Evolutionary conservation across 2,113 vertebrate genomes (phyloP).

Genomic region (Crotalus viridis): DNA sequence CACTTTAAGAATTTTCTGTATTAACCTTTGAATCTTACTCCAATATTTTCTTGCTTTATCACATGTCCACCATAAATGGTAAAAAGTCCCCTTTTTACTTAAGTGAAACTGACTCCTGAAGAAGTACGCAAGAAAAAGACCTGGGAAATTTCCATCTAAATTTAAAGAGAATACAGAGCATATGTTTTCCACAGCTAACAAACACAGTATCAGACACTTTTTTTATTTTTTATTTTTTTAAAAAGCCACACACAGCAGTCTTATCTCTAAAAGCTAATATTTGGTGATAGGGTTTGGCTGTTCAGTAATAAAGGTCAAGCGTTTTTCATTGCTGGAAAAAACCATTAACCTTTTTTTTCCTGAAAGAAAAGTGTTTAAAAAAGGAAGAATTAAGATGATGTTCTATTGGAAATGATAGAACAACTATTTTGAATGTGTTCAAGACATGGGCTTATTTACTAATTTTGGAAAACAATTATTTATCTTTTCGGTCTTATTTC

Average conservation of each 20-base stretch:
- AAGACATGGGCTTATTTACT: slow-evolving; percentile 47
- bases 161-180: not conserved
- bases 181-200: not conserved
- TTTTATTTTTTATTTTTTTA: not conserved
- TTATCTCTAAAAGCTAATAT: not conserved
- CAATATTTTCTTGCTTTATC: too few relatives aligned
- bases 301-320: not conserved
- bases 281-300: not conserved
- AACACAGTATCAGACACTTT: not conserved
- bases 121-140: not conserved
- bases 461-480: slow-evolving; percentile 46
- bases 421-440: slow-evolving; percentile 27
- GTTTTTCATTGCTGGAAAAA: not conserved
- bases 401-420: slow-evolving; percentile 7
- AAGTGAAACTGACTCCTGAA: not conserved
- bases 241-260: not conserved
- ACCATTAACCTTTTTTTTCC: not conserved
- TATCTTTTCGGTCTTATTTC: slow-evolving; percentile 36
- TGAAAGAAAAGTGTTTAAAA: not conserved
- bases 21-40: too few relatives aligned
- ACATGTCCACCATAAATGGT: too few relatives aligned
- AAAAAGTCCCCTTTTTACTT: too few relatives aligned
- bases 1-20: too few relatives aligned
- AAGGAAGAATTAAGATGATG: not conserved
- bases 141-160: not conserved